A percentile compares a stretch with the other conserved stretches of the same genome.
These are phyloP conservation scores for Phyllostomus discolor DNA, from an alignment of 2,113 vertebrate genomes.

Conservation along the genomic window DNA sequence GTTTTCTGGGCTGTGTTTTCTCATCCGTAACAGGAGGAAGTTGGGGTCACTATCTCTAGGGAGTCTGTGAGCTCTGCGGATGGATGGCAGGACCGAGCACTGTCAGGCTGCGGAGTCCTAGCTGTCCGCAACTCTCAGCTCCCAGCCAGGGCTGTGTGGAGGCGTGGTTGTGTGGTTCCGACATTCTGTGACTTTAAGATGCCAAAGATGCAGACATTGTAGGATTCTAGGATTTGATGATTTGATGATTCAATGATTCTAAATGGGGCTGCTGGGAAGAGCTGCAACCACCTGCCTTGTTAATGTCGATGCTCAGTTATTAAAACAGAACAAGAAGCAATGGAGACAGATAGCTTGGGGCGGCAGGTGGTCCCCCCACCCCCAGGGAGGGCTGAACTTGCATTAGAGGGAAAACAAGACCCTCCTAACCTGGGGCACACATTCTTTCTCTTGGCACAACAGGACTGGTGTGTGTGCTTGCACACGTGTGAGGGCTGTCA, in stretches of 20 bases:
- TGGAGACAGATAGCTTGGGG: slow-evolving; percentile 48
- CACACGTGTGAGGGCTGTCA: not conserved
- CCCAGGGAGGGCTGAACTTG: not conserved
- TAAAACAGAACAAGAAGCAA: slow-evolving; percentile 66
- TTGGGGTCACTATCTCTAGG: not conserved
- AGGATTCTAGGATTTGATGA: slow-evolving; percentile 63
- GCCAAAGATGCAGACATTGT: slow-evolving; percentile 50
- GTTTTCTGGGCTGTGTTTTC: not conserved
- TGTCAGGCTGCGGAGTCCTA: not conserved
- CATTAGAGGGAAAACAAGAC: not conserved
- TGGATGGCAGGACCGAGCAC: not conserved
- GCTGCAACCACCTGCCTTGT: slow-evolving; percentile 68
- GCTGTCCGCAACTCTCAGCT: not conserved
- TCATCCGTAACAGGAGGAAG: slow-evolving; percentile 11
- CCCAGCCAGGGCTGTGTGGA: not conserved
- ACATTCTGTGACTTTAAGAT: slow-evolving; percentile 66
- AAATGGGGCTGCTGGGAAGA: slow-evolving; percentile 73
- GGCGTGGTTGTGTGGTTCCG: not conserved
- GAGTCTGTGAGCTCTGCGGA: not conserved
- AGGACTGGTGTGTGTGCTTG: not conserved
- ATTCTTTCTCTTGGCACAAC: not conserved
- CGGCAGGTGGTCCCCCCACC: not conserved
- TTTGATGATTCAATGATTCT: slow-evolving; percentile 74
- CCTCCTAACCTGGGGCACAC: not conserved
- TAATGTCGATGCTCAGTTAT: slow-evolving; percentile 69